phyloP scores from a whole-genome alignment of 2,797 vertebrate species.

The Trichosurus vulpecula region DNA sequence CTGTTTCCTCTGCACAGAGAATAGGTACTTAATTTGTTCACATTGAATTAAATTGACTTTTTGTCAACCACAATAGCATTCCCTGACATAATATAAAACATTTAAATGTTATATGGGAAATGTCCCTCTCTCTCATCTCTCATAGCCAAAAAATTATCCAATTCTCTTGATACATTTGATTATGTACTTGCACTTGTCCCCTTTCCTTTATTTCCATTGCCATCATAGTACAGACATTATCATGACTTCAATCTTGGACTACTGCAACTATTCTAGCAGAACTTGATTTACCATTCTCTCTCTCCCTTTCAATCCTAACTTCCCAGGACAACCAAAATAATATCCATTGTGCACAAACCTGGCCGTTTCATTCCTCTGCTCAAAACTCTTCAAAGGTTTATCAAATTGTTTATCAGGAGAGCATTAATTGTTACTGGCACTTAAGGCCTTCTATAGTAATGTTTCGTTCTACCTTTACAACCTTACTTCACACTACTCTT shows the following conservation, averaged over 20 bases:
- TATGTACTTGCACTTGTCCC: not conserved
- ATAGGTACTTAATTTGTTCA: not conserved
- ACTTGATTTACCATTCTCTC: not conserved
- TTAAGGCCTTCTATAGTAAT: not conserved
- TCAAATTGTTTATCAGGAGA: not conserved
- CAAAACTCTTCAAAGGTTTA: not conserved
- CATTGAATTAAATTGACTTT: not conserved
- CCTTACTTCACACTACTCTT: not conserved
- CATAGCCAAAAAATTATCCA: not conserved
- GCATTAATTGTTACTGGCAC: not conserved
- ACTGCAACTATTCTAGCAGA: not conserved
- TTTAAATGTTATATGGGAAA: not conserved
- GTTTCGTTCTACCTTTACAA: not conserved
- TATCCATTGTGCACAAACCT: not conserved
- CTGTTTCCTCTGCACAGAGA: not conserved
- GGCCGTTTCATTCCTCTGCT: not conserved
- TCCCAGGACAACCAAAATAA: not conserved
- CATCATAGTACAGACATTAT: not conserved
- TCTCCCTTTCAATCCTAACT: not conserved
- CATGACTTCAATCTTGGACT: not conserved
- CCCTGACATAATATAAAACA: not conserved
- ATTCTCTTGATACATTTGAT: not conserved
- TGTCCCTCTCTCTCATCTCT: not conserved
- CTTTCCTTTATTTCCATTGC: not conserved
- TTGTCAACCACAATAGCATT: not conserved